Percentiles rank a stretch among this genome's conserved stretches.
Evolutionary conservation across 1,140 invertebrate genomes (phyloP).

Genomic region (Drosophila parvula): DNA sequence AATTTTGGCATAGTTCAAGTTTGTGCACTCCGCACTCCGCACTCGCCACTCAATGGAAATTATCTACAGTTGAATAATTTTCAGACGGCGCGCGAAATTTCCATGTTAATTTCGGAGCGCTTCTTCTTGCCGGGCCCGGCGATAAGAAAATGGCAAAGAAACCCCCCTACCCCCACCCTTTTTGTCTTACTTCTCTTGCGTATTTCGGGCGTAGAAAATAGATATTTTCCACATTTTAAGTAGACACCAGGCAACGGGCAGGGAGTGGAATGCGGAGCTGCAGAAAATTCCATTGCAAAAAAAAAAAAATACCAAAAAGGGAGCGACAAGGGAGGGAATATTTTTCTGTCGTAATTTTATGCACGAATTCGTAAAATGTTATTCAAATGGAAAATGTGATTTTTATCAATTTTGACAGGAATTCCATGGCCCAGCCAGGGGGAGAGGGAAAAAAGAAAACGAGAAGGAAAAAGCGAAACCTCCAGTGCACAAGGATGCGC

Average conservation of each 20-base stretch:
- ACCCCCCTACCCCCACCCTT: neutral
- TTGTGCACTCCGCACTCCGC: slow-evolving; percentile 29
- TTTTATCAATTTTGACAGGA: slow-evolving; percentile 84
- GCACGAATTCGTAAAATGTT: slow-evolving; percentile 84
- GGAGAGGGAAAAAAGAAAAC: slow-evolving; percentile 54
- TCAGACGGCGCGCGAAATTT: slow-evolving; percentile 66
- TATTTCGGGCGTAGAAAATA: slow-evolving; percentile 76
- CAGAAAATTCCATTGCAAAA: slow-evolving; percentile 73
- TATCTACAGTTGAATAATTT: slow-evolving; percentile 80
- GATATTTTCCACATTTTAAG: slow-evolving; percentile 82
- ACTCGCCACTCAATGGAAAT: slow-evolving; percentile 61
- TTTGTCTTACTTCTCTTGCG: slow-evolving; percentile 22
- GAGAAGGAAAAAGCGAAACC: slow-evolving; percentile 35
- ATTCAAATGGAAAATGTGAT: slow-evolving; percentile 84
- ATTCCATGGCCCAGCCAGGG: slow-evolving; percentile 59
- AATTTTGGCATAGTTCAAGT: slow-evolving; percentile 65
- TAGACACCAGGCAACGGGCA: slow-evolving; percentile 56
- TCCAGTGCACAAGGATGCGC: slow-evolving; percentile 36
- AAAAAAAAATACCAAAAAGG: neutral
- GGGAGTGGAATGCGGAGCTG: slow-evolving; percentile 66
- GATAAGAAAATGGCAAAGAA: slow-evolving; percentile 68
- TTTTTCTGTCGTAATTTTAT: slow-evolving; percentile 77
- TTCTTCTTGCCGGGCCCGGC: slow-evolving; percentile 43
- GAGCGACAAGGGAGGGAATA: slow-evolving; percentile 3
- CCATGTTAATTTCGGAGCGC: slow-evolving; percentile 66